phyloP scores from a whole-genome alignment of 2,113 vertebrate genomes.

The Synchiropus splendidus region DNA sequence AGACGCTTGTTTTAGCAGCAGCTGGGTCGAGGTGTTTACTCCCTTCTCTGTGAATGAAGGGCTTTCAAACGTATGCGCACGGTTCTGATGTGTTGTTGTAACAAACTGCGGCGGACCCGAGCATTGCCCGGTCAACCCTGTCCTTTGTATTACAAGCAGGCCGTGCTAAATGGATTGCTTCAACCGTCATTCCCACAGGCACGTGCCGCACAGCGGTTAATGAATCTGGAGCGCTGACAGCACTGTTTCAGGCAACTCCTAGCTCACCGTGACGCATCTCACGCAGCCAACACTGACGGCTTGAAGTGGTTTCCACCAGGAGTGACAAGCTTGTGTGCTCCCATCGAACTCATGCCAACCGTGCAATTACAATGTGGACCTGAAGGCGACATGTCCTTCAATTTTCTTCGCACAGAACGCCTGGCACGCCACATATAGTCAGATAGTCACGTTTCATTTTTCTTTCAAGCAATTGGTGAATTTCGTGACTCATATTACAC shows the following conservation, averaged over 20 bases:
- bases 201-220: slow-evolving; percentile 11
- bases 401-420: no score
- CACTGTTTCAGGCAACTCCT: slow-evolving; percentile 16
- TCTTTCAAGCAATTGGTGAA: no score
- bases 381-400: slow-evolving; percentile 12
- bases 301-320: slow-evolving; percentile 1
- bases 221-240: slow-evolving; percentile 29
- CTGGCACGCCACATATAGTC: no score
- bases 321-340: no score
- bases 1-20: slow-evolving; percentile 51
- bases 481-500: no score
- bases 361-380: no score
- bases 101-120: slow-evolving; percentile 30
- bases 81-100: slow-evolving; percentile 40
- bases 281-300: slow-evolving; percentile 10
- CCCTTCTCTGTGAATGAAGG: slow-evolving; percentile 52
- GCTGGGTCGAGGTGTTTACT: slow-evolving; percentile 44
- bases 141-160: slow-evolving; percentile 34
- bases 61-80: slow-evolving; percentile 54
- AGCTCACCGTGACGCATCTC: slow-evolving; percentile 5
- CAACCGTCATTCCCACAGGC: slow-evolving; percentile 34
- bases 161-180: slow-evolving; percentile 27
- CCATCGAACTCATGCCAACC: slow-evolving; percentile 10
- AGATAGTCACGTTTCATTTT: no score
- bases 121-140: slow-evolving; percentile 10